Evolutionary conservation across 2,797 vertebrate species (phyloP).

Genomic region (Hafferia zeledoni): DNA sequence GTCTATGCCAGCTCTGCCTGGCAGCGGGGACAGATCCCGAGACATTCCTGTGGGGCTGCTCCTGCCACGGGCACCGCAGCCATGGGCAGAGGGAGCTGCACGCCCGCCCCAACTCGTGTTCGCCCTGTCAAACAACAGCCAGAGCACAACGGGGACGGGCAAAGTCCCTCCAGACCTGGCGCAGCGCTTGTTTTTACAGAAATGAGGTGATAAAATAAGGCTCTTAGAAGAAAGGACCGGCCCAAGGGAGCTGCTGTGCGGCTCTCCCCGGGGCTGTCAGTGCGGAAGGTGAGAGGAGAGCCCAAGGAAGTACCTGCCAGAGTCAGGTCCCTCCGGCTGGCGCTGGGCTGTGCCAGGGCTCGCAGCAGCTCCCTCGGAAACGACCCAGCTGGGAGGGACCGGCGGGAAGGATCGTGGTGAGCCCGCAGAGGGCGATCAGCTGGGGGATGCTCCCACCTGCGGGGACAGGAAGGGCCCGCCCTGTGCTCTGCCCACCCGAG

Average conservation of each 20-base stretch:
- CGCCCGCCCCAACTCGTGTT: fast-evolving
- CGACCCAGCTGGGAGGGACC: fast-evolving
- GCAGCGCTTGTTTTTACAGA: too few species aligned
- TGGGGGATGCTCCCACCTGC: not conserved
- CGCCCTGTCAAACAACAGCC: not conserved
- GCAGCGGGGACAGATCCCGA: not conserved
- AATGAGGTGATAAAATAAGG: too few species aligned
- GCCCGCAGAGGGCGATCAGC: not conserved
- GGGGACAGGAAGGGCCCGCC: too few species aligned
- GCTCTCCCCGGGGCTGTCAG: not conserved
- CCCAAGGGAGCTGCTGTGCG: fast-evolving
- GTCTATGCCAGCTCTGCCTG: not conserved
- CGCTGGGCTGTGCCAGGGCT: not conserved
- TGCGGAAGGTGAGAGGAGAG: too few species aligned
- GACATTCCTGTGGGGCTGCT: not conserved
- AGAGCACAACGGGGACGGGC: too few species aligned
- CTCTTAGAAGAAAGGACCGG: not conserved
- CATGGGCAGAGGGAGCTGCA: not conserved
- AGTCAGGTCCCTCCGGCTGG: not conserved
- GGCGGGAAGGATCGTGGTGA: too few species aligned
- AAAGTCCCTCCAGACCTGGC: too few species aligned
- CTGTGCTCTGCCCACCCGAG: not conserved
- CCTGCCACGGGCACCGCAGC: not conserved
- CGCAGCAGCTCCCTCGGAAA: too few species aligned
- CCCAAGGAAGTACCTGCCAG: not conserved